Percentiles rank a stretch among this genome's conserved stretches.
Conservation (phyloP, 1,140 invertebrate genomes). For the Eupeodes corollae region DNA sequence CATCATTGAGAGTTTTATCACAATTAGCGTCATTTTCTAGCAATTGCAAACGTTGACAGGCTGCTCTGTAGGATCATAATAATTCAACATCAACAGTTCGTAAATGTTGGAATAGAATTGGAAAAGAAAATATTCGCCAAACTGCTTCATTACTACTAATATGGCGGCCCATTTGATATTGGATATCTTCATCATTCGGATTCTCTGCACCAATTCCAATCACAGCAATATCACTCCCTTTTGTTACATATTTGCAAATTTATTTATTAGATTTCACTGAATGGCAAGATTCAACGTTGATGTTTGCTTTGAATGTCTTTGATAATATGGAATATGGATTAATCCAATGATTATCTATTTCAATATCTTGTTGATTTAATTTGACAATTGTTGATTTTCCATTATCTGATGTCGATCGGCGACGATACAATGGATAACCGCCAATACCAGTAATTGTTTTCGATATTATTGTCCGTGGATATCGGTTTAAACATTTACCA, state of each 20-base stretch:
- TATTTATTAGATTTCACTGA: slow-evolving; percentile 34
- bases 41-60: slow-evolving; percentile 14
- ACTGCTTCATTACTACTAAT: slow-evolving; percentile 38
- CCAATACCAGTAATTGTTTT: slow-evolving; percentile 23
- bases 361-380: slow-evolving; percentile 8
- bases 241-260: slow-evolving; percentile 17
- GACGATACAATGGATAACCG: slow-evolving; percentile 36
- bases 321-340: slow-evolving; percentile 20
- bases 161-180: slow-evolving; percentile 33
- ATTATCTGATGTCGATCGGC: slow-evolving; percentile 27
- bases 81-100: slow-evolving; percentile 10
- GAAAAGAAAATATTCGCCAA: slow-evolving; percentile 32
- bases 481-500: slow-evolving; percentile 13
- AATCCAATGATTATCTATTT: slow-evolving; percentile 23
- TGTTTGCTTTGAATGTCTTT: slow-evolving; percentile 18
- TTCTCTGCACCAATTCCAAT: slow-evolving; percentile 36
- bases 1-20: slow-evolving; percentile 14
- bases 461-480: slow-evolving; percentile 13
- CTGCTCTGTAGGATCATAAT: not conserved
- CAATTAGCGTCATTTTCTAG: slow-evolving; percentile 15
- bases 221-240: slow-evolving; percentile 5
- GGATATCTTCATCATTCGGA: slow-evolving; percentile 7
- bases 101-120: slow-evolving; percentile 28
- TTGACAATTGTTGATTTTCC: slow-evolving; percentile 24
- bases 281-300: slow-evolving; percentile 29